Percentiles rank a stretch among this genome's conserved stretches.
Conservation (phyloP, 1,140 invertebrate species). For the Neuroterus valhalla region DNA sequence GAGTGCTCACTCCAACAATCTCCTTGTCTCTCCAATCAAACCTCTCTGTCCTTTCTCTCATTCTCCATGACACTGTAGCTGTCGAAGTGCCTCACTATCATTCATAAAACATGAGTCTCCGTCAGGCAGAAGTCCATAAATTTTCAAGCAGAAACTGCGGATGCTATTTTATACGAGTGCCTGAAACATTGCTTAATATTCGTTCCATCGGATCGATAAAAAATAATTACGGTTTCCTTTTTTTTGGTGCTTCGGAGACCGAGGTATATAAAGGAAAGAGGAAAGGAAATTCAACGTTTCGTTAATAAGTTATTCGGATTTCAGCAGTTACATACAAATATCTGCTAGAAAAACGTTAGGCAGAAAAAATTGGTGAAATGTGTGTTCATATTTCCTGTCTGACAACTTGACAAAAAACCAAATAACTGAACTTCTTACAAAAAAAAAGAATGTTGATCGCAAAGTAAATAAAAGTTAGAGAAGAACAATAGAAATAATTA, state of each 20-base stretch:
- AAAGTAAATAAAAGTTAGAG: too few relatives aligned
- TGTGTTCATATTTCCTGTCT: too few relatives aligned
- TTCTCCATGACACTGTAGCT: conserved; percentile 32
- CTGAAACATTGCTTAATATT: conserved; percentile 49
- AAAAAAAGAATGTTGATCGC: too few relatives aligned
- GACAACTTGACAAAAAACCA: too few relatives aligned
- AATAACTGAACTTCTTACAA: too few relatives aligned
- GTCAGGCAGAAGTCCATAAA: conserved; percentile 64
- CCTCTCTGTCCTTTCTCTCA: conserved; percentile 39
- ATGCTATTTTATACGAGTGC: conserved; percentile 55
- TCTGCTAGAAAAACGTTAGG: background rate
- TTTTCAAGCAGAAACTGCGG: conserved; percentile 61
- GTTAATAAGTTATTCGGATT: conserved; percentile 1
- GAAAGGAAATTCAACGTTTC: conserved; percentile 3
- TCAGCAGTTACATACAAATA: conserved; percentile 1
- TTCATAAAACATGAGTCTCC: conserved; percentile 71
- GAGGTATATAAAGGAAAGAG: conserved; percentile 7
- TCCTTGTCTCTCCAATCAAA: conserved; percentile 41
- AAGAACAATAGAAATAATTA: too few relatives aligned
- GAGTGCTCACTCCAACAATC: conserved; percentile 37
- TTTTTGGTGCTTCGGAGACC: background rate
- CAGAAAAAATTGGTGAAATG: too few relatives aligned
- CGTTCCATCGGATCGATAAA: conserved; percentile 57
- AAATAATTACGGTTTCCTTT: conserved; percentile 57
- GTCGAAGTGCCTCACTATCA: conserved; percentile 50